Evolutionary conservation across 1,140 invertebrate species (phyloP).

Genomic region (Drosophila sucinea): DNA sequence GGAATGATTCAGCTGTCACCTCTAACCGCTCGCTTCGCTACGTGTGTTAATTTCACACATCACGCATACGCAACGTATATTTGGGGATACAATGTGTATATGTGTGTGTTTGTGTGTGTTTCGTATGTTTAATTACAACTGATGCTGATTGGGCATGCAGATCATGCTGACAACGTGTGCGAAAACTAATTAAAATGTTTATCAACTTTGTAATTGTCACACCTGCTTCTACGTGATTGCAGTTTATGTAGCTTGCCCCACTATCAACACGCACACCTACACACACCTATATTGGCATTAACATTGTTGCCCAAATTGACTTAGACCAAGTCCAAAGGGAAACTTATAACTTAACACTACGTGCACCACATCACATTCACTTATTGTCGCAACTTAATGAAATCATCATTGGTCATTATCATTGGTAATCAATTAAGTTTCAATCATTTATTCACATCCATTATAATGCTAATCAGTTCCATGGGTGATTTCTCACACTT

Average conservation of each 20-base stretch:
- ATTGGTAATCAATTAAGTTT: slow-evolving; percentile 15
- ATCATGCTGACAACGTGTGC: slow-evolving; percentile 43
- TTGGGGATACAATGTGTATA: slow-evolving; percentile 15
- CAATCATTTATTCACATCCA: slow-evolving; percentile 46
- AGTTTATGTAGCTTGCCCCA: too few species aligned
- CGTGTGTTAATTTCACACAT: slow-evolving; percentile 40
- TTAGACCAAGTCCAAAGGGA: neutral
- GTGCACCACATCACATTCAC: slow-evolving; percentile 1
- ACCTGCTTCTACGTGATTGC: slow-evolving; percentile 49
- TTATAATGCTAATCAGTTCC: slow-evolving; percentile 47
- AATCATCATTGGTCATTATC: slow-evolving; percentile 1
- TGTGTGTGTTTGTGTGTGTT: neutral
- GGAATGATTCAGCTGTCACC: slow-evolving; percentile 17
- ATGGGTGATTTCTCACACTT: slow-evolving; percentile 57
- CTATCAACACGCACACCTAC: too few species aligned
- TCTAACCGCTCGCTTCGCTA: neutral
- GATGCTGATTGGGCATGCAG: slow-evolving; percentile 56
- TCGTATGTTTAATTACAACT: slow-evolving; percentile 67
- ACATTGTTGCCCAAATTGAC: too few species aligned
- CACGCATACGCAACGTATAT: slow-evolving; percentile 62
- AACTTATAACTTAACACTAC: neutral
- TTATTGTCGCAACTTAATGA: slow-evolving; percentile 10
- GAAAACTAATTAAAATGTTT: slow-evolving; percentile 80
- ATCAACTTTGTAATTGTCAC: slow-evolving; percentile 73
- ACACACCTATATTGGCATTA: neutral